Evolutionary conservation across 2,888 invertebrate species (phyloP).

Genomic region (Tetheella fluctuosa): DNA sequence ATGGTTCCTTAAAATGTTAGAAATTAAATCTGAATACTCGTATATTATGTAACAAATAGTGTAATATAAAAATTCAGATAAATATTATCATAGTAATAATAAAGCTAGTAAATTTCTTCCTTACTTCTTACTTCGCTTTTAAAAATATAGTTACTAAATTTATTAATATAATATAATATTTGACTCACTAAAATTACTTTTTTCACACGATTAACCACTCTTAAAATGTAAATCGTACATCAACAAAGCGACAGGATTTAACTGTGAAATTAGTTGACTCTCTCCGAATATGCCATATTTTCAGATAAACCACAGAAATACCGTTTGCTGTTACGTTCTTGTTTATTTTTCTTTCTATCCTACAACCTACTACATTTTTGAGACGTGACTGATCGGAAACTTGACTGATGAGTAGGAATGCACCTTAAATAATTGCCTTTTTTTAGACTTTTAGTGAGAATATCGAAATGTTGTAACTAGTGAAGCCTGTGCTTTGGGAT

Average conservation of each 20-base stretch:
- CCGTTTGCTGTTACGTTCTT: not conserved
- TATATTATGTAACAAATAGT: too few relatives aligned
- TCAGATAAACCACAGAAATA: not conserved
- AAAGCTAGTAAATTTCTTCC: too few relatives aligned
- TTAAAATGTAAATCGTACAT: constrained; percentile 16
- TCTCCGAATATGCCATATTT: not conserved
- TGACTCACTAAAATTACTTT: constrained; percentile 27
- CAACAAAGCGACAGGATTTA: constrained; percentile 35
- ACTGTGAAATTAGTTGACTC: constrained; percentile 52
- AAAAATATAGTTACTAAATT: too few relatives aligned
- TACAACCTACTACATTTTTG: not conserved
- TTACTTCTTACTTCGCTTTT: too few relatives aligned
- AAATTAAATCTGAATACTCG: too few relatives aligned
- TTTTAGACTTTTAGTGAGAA: not conserved
- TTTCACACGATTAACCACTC: constrained; percentile 27
- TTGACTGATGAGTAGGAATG: too few relatives aligned
- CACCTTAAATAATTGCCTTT: too few relatives aligned
- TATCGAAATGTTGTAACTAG: not conserved
- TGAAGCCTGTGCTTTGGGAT: not conserved
- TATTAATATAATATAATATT: too few relatives aligned
- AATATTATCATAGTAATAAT: too few relatives aligned
- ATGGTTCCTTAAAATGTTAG: too few relatives aligned
- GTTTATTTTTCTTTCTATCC: not conserved
- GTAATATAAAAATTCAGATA: too few relatives aligned
- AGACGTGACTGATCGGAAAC: too few relatives aligned